Percentiles rank a stretch among this genome's conserved stretches.
Conservation (phyloP, 2,113 vertebrate species). For the Climacteris rufus region DNA sequence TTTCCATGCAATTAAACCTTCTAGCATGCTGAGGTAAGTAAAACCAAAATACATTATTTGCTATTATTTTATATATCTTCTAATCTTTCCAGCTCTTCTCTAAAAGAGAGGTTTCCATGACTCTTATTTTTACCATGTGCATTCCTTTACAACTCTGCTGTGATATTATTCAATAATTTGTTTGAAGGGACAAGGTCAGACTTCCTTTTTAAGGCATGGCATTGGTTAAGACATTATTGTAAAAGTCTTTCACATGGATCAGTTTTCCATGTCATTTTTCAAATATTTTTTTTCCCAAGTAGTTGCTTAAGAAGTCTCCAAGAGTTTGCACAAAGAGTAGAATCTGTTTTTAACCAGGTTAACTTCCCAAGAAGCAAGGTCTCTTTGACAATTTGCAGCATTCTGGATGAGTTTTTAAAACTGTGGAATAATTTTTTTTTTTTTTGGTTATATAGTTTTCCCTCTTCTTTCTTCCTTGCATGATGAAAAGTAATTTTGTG, state of each 20-base stretch:
- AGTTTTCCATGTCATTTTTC: neutral
- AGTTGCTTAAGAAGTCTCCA: neutral
- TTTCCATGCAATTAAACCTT: neutral
- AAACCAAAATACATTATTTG: neutral
- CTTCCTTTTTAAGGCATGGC: neutral
- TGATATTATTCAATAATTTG: neutral
- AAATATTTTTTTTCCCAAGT: neutral
- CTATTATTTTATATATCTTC: neutral
- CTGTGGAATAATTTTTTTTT: neutral
- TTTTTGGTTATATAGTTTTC: neutral
- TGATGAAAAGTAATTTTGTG: neutral
- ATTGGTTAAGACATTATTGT: neutral
- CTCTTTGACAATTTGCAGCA: neutral
- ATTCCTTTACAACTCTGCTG: neutral
- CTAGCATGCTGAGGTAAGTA: neutral
- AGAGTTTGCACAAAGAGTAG: neutral
- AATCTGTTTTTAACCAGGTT: neutral
- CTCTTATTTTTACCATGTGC: neutral
- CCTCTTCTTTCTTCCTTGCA: neutral
- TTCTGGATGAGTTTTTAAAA: neutral
- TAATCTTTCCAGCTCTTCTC: neutral
- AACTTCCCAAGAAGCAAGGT: neutral
- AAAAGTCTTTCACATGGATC: neutral
- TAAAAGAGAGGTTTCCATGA: neutral
- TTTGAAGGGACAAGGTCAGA: neutral